Conservation (phyloP, 2,113 vertebrate genomes). For the Ursus arctos region DNA sequence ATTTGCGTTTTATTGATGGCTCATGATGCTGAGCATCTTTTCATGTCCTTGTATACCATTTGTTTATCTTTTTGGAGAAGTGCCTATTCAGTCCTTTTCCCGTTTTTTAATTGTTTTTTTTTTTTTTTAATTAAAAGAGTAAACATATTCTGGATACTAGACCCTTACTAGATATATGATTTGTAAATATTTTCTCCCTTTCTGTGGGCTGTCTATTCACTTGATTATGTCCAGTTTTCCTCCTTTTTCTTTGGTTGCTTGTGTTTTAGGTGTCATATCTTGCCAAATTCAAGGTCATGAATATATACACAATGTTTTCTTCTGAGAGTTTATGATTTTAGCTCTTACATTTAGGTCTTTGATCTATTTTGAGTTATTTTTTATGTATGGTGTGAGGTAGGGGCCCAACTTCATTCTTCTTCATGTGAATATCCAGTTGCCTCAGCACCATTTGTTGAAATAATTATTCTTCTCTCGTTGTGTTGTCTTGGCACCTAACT, state of each 20-base stretch:
- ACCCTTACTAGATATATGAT: background rate
- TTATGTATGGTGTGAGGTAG: background rate
- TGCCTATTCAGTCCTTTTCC: background rate
- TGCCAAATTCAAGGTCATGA: background rate
- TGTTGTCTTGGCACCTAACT: background rate
- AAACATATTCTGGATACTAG: constrained; percentile 6
- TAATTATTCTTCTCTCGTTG: background rate
- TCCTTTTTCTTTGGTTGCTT: constrained; percentile 8
- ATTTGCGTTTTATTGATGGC: background rate
- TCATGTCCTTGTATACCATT: background rate
- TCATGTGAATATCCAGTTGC: background rate
- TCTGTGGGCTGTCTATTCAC: background rate
- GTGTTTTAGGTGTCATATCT: constrained; percentile 17
- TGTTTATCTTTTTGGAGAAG: constrained; percentile 3
- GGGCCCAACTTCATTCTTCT: background rate
- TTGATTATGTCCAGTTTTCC: background rate
- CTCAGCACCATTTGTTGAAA: background rate
- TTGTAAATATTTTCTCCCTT: background rate
- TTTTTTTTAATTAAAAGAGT: background rate
- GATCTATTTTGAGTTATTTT: background rate
- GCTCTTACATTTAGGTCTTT: background rate
- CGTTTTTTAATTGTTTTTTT: background rate
- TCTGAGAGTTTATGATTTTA: constrained; percentile 7
- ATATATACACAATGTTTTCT: background rate
- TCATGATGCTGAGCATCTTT: background rate